phyloP scores from a whole-genome alignment of 1,140 invertebrate species.

The Drosophila baimaii region DNA sequence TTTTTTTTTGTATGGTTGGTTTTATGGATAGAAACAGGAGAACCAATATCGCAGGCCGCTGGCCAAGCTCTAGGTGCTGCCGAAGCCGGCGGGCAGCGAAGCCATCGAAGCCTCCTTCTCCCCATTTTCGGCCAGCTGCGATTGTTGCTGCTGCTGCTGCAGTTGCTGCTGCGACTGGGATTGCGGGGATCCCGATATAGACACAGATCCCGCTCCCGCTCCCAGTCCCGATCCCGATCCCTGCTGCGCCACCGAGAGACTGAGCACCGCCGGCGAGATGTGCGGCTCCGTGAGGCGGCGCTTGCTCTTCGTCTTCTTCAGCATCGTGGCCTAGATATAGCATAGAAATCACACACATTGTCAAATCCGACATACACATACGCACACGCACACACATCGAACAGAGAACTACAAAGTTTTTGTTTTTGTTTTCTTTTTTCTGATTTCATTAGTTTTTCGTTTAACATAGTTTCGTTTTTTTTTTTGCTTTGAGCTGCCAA shows the following conservation, averaged over 20 bases:
- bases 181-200: conserved; percentile 31
- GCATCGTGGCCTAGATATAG: conserved; percentile 87
- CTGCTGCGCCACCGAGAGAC: conserved; percentile 53
- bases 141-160: conserved; percentile 56
- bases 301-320: conserved; percentile 96
- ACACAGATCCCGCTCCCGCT: conserved; percentile 6
- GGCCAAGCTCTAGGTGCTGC: conserved; percentile 81
- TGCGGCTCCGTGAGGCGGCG: conserved; percentile 94
- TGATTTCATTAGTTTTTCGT: conserved; percentile 34
- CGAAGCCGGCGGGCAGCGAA: conserved; percentile 50
- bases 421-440: conserved; percentile 16
- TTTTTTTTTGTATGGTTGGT: conserved; percentile 23
- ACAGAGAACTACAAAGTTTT: conserved; percentile 45
- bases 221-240: conserved; percentile 14
- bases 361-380: conserved; percentile 75
- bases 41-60: conserved; percentile 82
- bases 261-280: conserved; percentile 87
- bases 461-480: conserved; percentile 1
- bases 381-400: conserved; percentile 61
- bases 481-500: conserved; percentile 34
- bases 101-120: conserved; percentile 67
- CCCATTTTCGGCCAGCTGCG: conserved; percentile 75
- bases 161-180: conserved; percentile 59
- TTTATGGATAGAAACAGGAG: conserved; percentile 81
- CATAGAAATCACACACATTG: conserved; percentile 75